Evolutionary conservation across 2,888 invertebrate genomes (phyloP).

Genomic region (Operophtera brumata): DNA sequence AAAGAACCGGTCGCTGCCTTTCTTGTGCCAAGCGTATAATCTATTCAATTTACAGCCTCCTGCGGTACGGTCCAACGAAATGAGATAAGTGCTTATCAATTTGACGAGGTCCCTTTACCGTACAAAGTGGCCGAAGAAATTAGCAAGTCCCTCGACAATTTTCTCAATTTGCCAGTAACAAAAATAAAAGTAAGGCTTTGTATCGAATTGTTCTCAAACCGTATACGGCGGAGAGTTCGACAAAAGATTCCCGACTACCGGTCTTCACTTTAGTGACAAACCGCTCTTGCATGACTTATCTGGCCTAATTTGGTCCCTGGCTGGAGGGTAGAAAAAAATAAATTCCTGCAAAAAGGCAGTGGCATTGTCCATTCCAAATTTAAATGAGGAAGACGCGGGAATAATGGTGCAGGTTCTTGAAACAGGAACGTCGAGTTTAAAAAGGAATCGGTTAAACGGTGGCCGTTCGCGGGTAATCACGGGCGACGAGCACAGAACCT

Average conservation of each 20-base stretch:
- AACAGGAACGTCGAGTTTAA: slow-evolving; percentile 76
- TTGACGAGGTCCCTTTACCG: slow-evolving; percentile 47
- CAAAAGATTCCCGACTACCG: slow-evolving; percentile 66
- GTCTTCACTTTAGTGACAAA: slow-evolving; percentile 65
- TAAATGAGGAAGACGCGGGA: slow-evolving; percentile 75
- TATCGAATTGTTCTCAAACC: slow-evolving; percentile 60
- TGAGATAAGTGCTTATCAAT: slow-evolving; percentile 57
- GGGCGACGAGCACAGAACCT: slow-evolving; percentile 61
- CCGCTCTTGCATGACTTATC: slow-evolving; percentile 60
- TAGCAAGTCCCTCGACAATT: slow-evolving; percentile 55
- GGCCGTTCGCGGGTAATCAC: slow-evolving; percentile 78
- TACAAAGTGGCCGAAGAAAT: slow-evolving; percentile 53
- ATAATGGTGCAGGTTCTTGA: slow-evolving; percentile 72
- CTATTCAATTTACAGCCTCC: slow-evolving; percentile 57
- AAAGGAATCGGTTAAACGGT: slow-evolving; percentile 76
- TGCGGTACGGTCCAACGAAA: slow-evolving; percentile 43
- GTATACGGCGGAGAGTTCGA: slow-evolving; percentile 51
- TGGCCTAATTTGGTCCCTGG: slow-evolving; percentile 61
- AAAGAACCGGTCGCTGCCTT: slow-evolving; percentile 41
- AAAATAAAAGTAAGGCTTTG: slow-evolving; percentile 43
- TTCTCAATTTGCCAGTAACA: slow-evolving; percentile 63
- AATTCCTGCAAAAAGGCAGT: slow-evolving; percentile 53
- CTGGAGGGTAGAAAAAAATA: slow-evolving; percentile 41
- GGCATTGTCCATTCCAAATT: slow-evolving; percentile 75
- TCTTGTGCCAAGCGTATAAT: slow-evolving; percentile 45